Conservation (phyloP, 2,113 vertebrate genomes). For the Aphyosemion australe region DNA sequence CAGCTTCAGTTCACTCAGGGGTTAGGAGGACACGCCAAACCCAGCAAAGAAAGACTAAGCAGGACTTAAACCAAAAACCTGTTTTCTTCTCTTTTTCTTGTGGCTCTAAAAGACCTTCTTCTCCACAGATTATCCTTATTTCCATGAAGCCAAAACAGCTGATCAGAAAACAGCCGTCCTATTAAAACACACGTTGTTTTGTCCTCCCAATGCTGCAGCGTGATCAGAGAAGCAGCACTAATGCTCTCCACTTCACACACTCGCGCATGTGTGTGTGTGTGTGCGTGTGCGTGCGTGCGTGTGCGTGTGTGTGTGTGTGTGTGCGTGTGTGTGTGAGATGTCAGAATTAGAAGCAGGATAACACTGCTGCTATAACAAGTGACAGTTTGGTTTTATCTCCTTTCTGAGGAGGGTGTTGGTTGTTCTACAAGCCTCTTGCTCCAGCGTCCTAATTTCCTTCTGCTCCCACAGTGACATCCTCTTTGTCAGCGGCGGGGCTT, state of each 20-base stretch:
- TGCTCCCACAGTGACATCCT: conserved; percentile 54
- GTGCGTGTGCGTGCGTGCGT: neutral
- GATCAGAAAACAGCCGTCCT: conserved; percentile 69
- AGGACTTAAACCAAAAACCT: conserved; percentile 51
- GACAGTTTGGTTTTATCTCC: conserved; percentile 33
- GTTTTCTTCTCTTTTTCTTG: conserved; percentile 20
- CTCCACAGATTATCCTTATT: conserved; percentile 63
- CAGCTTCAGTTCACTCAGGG: conserved; percentile 11
- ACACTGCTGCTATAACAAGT: conserved; percentile 49
- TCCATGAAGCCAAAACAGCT: conserved; percentile 47
- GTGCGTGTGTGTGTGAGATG: conserved; percentile 7
- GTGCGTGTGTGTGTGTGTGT: too few relatives aligned
- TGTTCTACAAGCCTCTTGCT: conserved; percentile 45
- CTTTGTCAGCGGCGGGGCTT: conserved; percentile 64
- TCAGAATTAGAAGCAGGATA: conserved; percentile 64
- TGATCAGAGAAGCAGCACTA: conserved; percentile 61
- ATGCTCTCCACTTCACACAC: conserved; percentile 52
- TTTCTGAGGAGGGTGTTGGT: conserved; percentile 42
- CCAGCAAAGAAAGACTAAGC: conserved; percentile 11
- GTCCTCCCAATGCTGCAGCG: conserved; percentile 37
- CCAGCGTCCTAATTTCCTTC: conserved; percentile 59
- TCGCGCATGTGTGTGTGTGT: conserved; percentile 31
- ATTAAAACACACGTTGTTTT: conserved; percentile 63
- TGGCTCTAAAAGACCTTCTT: conserved; percentile 53
- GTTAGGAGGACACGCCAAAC: conserved; percentile 19